Evolutionary conservation across 1,140 invertebrate species (phyloP).

Genomic region (Thaumatotibia leucotreta): DNA sequence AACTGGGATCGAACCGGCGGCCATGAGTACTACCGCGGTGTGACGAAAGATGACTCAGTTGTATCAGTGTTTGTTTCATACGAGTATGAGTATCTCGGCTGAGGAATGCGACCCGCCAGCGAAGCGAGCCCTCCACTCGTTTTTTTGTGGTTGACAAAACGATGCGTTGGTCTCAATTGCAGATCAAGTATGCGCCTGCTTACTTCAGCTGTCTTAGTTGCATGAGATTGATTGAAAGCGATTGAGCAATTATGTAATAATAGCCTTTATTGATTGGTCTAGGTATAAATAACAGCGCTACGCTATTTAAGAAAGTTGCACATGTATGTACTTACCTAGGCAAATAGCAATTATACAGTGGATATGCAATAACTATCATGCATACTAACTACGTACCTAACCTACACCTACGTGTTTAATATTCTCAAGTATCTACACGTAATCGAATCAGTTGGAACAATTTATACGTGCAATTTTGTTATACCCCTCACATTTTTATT

Average conservation of each 20-base stretch:
- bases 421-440: too few species aligned
- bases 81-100: conserved; percentile 16
- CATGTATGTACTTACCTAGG: too few species aligned
- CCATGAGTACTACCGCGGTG: conserved; percentile 34
- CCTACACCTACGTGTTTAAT: too few species aligned
- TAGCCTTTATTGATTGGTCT: not conserved
- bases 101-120: conserved; percentile 22
- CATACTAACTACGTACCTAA: too few species aligned
- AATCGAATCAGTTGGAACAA: too few species aligned
- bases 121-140: conserved; percentile 14
- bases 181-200: not conserved
- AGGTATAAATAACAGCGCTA: too few species aligned
- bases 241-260: not conserved
- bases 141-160: not conserved
- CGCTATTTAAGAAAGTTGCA: too few species aligned
- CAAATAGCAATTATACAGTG: too few species aligned
- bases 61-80: conserved; percentile 45
- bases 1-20: conserved; percentile 39
- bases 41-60: conserved; percentile 68
- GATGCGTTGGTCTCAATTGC: conserved; percentile 2
- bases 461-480: too few species aligned
- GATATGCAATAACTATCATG: too few species aligned
- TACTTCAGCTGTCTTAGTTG: not conserved
- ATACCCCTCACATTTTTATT: too few species aligned
- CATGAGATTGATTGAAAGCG: not conserved